These are phyloP conservation scores for Hirtodrosophila cameraria DNA, from an alignment of 2,888 invertebrate species.

Conservation along the genomic window DNA sequence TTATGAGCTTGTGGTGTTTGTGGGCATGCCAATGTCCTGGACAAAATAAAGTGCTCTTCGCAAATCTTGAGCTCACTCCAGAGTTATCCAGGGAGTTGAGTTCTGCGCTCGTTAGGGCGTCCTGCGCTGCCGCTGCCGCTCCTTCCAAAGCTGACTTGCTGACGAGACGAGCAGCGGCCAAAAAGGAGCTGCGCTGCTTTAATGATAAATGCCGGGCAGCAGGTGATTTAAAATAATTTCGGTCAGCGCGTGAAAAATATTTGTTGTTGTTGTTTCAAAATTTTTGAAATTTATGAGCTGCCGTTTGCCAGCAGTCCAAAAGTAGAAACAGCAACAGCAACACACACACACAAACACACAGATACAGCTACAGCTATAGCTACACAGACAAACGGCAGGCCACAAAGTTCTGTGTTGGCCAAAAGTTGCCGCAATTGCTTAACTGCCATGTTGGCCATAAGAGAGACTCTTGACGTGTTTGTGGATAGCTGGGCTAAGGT, in stretches of 20 bases:
- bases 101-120: slow-evolving; percentile 62
- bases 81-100: slow-evolving; percentile 45
- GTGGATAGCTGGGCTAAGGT: not conserved
- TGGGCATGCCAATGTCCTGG: slow-evolving; percentile 59
- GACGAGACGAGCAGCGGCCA: slow-evolving; percentile 9
- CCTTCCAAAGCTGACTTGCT: slow-evolving; percentile 25
- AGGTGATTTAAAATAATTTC: slow-evolving; percentile 81
- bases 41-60: slow-evolving; percentile 71
- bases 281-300: slow-evolving; percentile 71
- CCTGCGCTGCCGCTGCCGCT: not conserved
- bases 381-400: not conserved
- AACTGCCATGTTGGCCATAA: slow-evolving; percentile 50
- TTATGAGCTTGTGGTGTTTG: slow-evolving; percentile 59
- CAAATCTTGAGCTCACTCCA: slow-evolving; percentile 62
- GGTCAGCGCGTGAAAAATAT: slow-evolving; percentile 72
- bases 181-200: slow-evolving; percentile 31
- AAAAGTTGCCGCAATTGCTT: slow-evolving; percentile 58
- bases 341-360: slow-evolving; percentile 1
- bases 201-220: slow-evolving; percentile 79
- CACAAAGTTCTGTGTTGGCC: slow-evolving; percentile 43
- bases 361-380: slow-evolving; percentile 9
- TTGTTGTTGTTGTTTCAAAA: slow-evolving; percentile 64
- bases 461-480: not conserved
- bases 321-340: slow-evolving; percentile 6
- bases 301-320: slow-evolving; percentile 41